A percentile compares a stretch with the other conserved stretches of the same genome.
These are phyloP conservation scores for Pristiophorus japonicus DNA, from an alignment of 2,113 vertebrate species.

Conservation along the genomic window DNA sequence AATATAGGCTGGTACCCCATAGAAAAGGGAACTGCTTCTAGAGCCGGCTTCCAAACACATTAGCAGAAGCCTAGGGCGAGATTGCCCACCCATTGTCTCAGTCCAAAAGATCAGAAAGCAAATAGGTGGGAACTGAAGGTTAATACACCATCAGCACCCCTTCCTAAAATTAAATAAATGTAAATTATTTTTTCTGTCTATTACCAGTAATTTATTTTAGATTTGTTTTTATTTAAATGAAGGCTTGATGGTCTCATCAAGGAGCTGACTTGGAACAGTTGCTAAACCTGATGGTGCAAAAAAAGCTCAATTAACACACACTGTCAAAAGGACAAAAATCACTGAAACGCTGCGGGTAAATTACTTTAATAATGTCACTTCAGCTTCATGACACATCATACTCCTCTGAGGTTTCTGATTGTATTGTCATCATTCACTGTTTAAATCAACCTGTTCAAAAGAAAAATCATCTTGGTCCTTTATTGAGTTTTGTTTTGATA, in stretches of 20 bases:
- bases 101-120: background rate
- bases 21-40: too few species aligned
- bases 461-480: background rate
- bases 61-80: too few species aligned
- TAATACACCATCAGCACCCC: background rate
- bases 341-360: background rate
- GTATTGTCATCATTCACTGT: background rate
- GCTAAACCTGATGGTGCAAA: background rate
- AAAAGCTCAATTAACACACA: background rate
- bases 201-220: background rate
- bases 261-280: background rate
- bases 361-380: slow-evolving; percentile 13
- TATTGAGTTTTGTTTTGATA: background rate
- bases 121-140: background rate
- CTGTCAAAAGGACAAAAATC: background rate
- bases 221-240: background rate
- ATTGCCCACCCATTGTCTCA: too few species aligned
- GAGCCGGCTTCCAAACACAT: too few species aligned
- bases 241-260: background rate
- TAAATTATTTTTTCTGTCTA: background rate
- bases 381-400: background rate
- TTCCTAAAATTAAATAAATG: background rate
- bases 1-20: too few species aligned
- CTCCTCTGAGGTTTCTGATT: background rate
- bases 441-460: background rate